Evolutionary conservation across 2,797 vertebrate genomes (phyloP).

Genomic region (Trachurus trachurus): DNA sequence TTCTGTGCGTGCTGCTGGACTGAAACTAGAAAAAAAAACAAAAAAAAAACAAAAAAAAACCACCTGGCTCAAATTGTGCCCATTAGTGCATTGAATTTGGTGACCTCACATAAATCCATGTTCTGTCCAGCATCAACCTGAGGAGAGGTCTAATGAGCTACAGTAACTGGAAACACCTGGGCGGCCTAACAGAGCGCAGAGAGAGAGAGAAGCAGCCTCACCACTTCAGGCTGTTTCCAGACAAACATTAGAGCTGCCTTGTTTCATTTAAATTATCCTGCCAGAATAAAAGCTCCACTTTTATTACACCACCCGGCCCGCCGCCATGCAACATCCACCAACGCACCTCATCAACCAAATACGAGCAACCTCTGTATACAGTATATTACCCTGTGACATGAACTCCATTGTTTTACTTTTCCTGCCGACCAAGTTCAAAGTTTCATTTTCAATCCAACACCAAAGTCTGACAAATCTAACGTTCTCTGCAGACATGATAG

Average conservation of each 20-base stretch:
- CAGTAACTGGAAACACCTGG: constrained; percentile 60
- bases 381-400: too few relatives aligned
- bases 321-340: background rate
- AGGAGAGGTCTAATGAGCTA: constrained; percentile 49
- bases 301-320: background rate
- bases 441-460: too few relatives aligned
- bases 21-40: background rate
- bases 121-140: constrained; percentile 25
- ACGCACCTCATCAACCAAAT: background rate
- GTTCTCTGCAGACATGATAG: too few relatives aligned
- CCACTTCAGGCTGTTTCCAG: background rate
- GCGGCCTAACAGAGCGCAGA: background rate
- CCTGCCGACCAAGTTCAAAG: too few relatives aligned
- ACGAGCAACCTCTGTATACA: background rate
- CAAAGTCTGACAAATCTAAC: too few relatives aligned
- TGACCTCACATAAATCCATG: constrained; percentile 27
- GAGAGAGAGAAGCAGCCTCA: background rate
- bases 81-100: constrained; percentile 4
- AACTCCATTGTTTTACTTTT: background rate
- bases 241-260: background rate
- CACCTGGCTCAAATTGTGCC: constrained; percentile 33
- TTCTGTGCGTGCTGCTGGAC: background rate
- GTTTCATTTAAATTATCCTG: background rate
- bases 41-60: background rate
- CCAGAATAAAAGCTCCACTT: background rate